A percentile compares a stretch with the other conserved stretches of the same genome.
Conservation (phyloP, 2,888 invertebrate genomes). For the Eupsilia transversa region DNA sequence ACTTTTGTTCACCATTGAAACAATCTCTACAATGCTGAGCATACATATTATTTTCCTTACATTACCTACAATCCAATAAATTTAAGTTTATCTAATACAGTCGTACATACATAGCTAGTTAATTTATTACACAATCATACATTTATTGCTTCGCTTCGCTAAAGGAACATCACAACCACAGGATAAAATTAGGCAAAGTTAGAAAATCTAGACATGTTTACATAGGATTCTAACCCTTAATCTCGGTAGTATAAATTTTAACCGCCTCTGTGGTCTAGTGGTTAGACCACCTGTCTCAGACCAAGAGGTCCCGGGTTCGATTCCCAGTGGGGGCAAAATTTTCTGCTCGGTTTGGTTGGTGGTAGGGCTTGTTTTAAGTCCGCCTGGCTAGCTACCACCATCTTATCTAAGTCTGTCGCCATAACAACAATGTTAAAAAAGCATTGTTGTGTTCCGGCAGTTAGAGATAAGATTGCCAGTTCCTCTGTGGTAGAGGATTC, state of each 20-base stretch:
- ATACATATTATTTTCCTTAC: constrained; percentile 2
- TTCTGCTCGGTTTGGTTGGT: too few relatives aligned
- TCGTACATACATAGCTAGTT: constrained; percentile 29
- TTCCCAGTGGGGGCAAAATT: too few relatives aligned
- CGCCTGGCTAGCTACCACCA: too few relatives aligned
- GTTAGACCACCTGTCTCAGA: too few relatives aligned
- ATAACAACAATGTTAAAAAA: too few relatives aligned
- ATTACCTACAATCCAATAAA: constrained; percentile 11
- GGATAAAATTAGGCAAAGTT: constrained; percentile 65
- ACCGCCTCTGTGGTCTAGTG: too few relatives aligned
- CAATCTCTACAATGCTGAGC: constrained; percentile 20
- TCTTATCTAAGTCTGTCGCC: too few relatives aligned
- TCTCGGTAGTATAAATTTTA: fast-evolving
- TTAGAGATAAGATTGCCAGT: too few relatives aligned
- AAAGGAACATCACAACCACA: constrained; percentile 77
- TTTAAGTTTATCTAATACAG: constrained; percentile 23
- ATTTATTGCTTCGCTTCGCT: constrained; percentile 66
- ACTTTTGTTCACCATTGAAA: not conserved
- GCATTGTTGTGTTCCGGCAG: too few relatives aligned
- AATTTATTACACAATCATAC: constrained; percentile 46
- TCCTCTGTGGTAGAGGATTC: too few relatives aligned
- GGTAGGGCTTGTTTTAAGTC: too few relatives aligned
- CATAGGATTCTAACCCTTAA: constrained; percentile 51
- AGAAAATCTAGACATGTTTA: constrained; percentile 50
- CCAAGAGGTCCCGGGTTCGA: too few relatives aligned